Percentiles rank a stretch among this genome's conserved stretches.
phyloP scores from a whole-genome alignment of 2,797 vertebrate species.

The Gephyroberyx darwinii region DNA sequence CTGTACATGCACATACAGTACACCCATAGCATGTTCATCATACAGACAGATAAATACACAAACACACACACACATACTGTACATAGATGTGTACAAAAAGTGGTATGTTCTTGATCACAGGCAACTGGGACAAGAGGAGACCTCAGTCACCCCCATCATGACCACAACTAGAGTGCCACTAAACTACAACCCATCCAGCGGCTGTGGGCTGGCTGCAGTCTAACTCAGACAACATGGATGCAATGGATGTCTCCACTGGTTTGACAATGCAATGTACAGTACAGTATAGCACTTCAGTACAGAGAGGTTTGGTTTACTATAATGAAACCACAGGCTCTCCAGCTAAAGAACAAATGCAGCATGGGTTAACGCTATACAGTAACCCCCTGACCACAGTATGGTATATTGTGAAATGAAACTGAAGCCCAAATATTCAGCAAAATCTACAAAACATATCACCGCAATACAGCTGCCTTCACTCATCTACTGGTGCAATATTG shows the following conservation, averaged over 20 bases:
- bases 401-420: constrained; percentile 46
- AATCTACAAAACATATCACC: constrained; percentile 44
- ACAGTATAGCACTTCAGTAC: constrained; percentile 45
- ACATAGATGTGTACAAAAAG: constrained; percentile 2
- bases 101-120: constrained; percentile 22
- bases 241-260: constrained; percentile 49
- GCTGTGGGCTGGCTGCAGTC: constrained; percentile 35
- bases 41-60: not conserved
- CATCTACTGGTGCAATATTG: not conserved
- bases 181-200: constrained; percentile 36
- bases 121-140: constrained; percentile 15
- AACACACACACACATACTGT: not conserved
- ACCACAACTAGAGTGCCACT: constrained; percentile 41
- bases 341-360: constrained; percentile 50
- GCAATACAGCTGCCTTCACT: constrained; percentile 29
- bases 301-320: constrained; percentile 42
- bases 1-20: constrained; percentile 1
- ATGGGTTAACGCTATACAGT: constrained; percentile 37
- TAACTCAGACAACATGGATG: constrained; percentile 47
- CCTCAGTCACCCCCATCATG: constrained; percentile 18
- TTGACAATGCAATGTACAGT: constrained; percentile 50
- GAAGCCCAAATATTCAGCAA: constrained; percentile 22
- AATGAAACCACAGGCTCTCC: constrained; percentile 59
- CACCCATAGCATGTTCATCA: not conserved
- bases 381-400: constrained; percentile 49